Evolutionary conservation across 2,113 vertebrate species (phyloP).

Genomic region (Lycaon pictus): DNA sequence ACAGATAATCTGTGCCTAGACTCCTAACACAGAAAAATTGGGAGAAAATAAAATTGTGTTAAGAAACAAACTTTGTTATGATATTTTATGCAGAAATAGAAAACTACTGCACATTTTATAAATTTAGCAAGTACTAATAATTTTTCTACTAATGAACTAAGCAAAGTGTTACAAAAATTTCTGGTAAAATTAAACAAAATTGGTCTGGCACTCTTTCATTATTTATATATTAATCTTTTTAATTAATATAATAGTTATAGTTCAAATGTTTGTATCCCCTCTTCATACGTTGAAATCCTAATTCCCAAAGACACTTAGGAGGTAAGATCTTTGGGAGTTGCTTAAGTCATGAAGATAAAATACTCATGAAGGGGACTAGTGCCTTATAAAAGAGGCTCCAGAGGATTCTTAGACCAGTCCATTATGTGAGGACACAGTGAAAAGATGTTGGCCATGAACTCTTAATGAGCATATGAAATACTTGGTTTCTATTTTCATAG

Average conservation of each 20-base stretch:
- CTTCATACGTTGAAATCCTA: background rate
- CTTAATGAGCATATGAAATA: background rate
- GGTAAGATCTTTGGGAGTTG: background rate
- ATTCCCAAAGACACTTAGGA: background rate
- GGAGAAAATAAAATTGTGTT: background rate
- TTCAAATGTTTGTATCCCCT: background rate
- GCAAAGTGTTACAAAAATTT: background rate
- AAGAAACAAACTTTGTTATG: background rate
- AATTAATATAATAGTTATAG: background rate
- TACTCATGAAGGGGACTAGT: background rate
- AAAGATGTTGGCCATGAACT: background rate
- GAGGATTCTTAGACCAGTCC: no score
- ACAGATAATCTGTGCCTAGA: background rate
- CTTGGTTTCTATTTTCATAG: background rate
- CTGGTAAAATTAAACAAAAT: constrained; percentile 1
- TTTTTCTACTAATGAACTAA: background rate
- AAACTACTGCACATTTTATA: background rate
- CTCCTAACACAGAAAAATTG: background rate
- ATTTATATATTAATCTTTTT: background rate
- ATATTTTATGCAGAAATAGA: background rate
- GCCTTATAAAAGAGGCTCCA: background rate
- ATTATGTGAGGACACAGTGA: background rate
- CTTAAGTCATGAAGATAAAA: background rate
- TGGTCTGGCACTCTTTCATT: background rate
- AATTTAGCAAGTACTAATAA: background rate